Percentiles rank a stretch among this genome's conserved stretches.
Evolutionary conservation across 2,113 vertebrate genomes (phyloP).

Genomic region (Desmodus rotundus): DNA sequence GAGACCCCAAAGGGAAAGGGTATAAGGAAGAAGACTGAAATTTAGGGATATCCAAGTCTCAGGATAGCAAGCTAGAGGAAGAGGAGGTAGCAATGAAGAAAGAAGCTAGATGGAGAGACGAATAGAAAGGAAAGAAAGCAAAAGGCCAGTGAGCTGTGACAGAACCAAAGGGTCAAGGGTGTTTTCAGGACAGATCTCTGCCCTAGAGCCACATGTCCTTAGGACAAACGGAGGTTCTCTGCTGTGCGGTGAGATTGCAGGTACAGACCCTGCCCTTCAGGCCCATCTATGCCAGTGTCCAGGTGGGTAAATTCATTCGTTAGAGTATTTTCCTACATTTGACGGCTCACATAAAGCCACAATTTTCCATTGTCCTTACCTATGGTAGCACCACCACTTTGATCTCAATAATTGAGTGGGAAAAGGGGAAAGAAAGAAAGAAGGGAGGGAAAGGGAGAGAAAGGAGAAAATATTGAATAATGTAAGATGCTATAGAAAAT

Average conservation of each 20-base stretch:
- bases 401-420: not conserved
- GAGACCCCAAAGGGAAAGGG: not conserved
- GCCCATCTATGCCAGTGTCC: not conserved
- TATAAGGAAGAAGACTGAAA: not conserved
- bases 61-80: not conserved
- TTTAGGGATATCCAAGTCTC: not conserved
- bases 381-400: not conserved
- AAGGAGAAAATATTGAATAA: not conserved
- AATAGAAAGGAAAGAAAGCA: not conserved
- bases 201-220: not conserved
- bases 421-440: not conserved
- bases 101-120: not conserved
- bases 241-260: not conserved
- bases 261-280: too few species aligned
- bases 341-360: not conserved
- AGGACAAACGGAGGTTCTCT: not conserved
- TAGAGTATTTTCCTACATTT: too few species aligned
- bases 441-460: not conserved
- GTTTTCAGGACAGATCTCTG: not conserved
- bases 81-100: not conserved
- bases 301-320: not conserved
- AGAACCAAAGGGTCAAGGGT: fast-evolving
- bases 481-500: not conserved
- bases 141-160: not conserved
- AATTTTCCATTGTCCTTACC: not conserved